These are phyloP conservation scores for Drosophila vallismaia DNA, from an alignment of 2,888 invertebrate species.

Conservation along the genomic window DNA sequence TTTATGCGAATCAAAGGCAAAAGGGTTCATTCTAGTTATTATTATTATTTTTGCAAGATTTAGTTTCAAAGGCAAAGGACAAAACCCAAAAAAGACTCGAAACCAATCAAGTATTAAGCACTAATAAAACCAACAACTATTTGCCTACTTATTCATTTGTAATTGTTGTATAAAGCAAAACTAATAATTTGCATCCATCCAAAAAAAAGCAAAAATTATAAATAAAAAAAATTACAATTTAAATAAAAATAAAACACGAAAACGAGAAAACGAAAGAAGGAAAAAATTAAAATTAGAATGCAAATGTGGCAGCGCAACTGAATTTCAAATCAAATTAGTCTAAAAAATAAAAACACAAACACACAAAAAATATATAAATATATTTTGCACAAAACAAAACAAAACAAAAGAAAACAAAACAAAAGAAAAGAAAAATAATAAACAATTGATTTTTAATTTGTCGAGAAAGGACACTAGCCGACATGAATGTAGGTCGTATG, in stretches of 20 bases:
- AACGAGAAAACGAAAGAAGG: no score
- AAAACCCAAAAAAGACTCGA: slow-evolving; percentile 83
- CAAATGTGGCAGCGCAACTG: slow-evolving; percentile 74
- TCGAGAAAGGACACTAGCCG: slow-evolving; percentile 45
- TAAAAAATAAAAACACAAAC: slow-evolving; percentile 42
- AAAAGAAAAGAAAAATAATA: slow-evolving; percentile 29
- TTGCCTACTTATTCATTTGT: slow-evolving; percentile 74
- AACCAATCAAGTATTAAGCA: slow-evolving; percentile 84
- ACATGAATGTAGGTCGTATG: slow-evolving; percentile 65
- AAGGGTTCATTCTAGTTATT: slow-evolving; percentile 44
- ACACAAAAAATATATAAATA: slow-evolving; percentile 53
- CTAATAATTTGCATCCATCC: slow-evolving; percentile 76
- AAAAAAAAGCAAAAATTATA: slow-evolving; percentile 46
- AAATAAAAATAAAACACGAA: slow-evolving; percentile 2
- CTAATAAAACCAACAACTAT: slow-evolving; percentile 63
- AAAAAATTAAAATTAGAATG: slow-evolving; percentile 18
- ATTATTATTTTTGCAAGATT: slow-evolving; percentile 45
- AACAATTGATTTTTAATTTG: slow-evolving; percentile 52
- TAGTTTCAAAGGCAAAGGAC: slow-evolving; percentile 42
- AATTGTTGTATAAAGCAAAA: slow-evolving; percentile 66
- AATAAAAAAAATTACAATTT: slow-evolving; percentile 40
- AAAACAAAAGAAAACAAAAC: slow-evolving; percentile 61
- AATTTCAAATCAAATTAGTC: slow-evolving; percentile 77
- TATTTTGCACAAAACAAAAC: slow-evolving; percentile 72
- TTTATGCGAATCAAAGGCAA: slow-evolving; percentile 59